A percentile compares a stretch with the other conserved stretches of the same genome.
Evolutionary conservation across 1,140 invertebrate genomes (phyloP).

Genomic region (Pinna nobilis): DNA sequence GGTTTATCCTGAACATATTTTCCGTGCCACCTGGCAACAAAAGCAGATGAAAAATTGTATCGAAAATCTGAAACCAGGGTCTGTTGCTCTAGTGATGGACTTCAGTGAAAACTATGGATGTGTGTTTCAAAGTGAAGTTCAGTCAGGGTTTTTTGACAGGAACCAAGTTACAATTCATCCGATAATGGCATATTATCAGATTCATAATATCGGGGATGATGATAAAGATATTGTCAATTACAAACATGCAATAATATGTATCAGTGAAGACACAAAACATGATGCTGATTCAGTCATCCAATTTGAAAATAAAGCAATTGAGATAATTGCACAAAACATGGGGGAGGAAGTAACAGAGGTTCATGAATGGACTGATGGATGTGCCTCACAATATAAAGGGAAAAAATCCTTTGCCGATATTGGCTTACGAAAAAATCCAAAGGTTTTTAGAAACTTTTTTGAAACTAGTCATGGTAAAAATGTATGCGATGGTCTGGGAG

Average conservation of each 20-base stretch:
- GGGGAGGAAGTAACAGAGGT: slow-evolving; percentile 20
- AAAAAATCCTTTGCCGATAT: slow-evolving; percentile 47
- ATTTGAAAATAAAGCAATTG: slow-evolving; percentile 30
- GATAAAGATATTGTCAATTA: slow-evolving; percentile 24
- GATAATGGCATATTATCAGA: slow-evolving; percentile 40
- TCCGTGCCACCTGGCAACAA: slow-evolving; percentile 11
- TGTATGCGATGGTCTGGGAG: slow-evolving; percentile 49
- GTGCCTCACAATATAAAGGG: slow-evolving; percentile 45
- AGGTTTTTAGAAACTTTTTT: slow-evolving; percentile 36
- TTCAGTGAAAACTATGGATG: slow-evolving; percentile 38
- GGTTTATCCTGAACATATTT: slow-evolving; percentile 4
- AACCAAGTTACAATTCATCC: slow-evolving; percentile 44
- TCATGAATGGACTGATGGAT: slow-evolving; percentile 49
- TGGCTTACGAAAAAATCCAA: slow-evolving; percentile 27
- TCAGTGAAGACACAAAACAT: slow-evolving; percentile 46
- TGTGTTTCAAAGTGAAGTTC: slow-evolving; percentile 22
- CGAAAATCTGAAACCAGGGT: neutral
- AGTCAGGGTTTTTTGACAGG: slow-evolving; percentile 21
- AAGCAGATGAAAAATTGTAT: slow-evolving; percentile 6
- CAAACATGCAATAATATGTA: slow-evolving; percentile 44
- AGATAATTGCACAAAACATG: neutral
- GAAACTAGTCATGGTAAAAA: slow-evolving; percentile 52
- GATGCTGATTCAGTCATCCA: slow-evolving; percentile 31
- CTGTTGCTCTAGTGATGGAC: slow-evolving; percentile 14
- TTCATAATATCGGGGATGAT: slow-evolving; percentile 22